These are phyloP conservation scores for Ceyx melanurus DNA, from an alignment of 2,113 vertebrate genomes.

Conservation along the genomic window DNA sequence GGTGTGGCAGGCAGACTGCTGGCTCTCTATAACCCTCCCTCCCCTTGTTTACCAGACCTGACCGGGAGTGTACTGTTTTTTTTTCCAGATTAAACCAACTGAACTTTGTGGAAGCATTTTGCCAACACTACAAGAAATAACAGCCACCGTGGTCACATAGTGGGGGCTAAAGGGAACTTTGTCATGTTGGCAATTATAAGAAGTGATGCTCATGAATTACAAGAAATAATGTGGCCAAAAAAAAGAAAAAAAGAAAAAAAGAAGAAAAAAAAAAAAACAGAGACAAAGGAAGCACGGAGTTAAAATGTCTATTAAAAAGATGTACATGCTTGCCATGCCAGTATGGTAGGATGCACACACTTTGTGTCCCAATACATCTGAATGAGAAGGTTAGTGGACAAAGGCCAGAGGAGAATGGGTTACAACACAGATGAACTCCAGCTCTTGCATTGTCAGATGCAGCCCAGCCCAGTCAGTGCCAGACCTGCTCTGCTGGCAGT, in stretches of 20 bases:
- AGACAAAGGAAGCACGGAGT: background rate
- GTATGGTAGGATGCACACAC: background rate
- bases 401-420: background rate
- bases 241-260: background rate
- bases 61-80: background rate
- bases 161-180: background rate
- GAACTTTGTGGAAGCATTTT: background rate
- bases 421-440: background rate
- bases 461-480: background rate
- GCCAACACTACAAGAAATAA: background rate
- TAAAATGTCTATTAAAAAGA: background rate
- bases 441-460: background rate
- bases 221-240: background rate
- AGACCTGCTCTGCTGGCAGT: background rate
- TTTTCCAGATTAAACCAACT: background rate
- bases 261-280: background rate
- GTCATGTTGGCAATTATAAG: background rate
- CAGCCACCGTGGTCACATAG: background rate
- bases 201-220: background rate
- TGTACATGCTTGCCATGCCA: background rate
- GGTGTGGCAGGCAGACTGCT: background rate
- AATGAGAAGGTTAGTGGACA: background rate
- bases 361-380: background rate
- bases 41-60: background rate
- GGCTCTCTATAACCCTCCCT: background rate